Evolutionary conservation across 2,113 vertebrate species (phyloP).

Genomic region (Phrynocephalus versicolor): DNA sequence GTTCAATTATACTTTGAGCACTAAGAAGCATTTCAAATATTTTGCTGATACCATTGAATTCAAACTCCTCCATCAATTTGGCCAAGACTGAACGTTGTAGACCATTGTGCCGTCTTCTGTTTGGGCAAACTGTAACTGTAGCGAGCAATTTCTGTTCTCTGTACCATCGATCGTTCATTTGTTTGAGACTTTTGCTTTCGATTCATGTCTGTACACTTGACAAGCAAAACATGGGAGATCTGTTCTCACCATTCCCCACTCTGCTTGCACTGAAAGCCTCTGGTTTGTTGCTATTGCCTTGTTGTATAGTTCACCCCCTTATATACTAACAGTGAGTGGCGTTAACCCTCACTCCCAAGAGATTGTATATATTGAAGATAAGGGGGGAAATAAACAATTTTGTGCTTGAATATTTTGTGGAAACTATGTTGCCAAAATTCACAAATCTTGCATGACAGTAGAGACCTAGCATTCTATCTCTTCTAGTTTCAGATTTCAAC

Average conservation of each 20-base stretch:
- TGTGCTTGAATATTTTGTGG: conserved; percentile 86
- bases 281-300: conserved; percentile 80
- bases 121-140: conserved; percentile 79
- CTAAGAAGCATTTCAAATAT: conserved; percentile 72
- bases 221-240: conserved; percentile 73
- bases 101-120: conserved; percentile 84
- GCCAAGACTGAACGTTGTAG: conserved; percentile 89
- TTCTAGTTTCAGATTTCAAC: not conserved
- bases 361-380: conserved; percentile 86
- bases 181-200: conserved; percentile 61
- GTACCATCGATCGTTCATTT: conserved; percentile 77
- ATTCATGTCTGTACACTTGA: conserved; percentile 73
- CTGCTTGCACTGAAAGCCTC: conserved; percentile 73
- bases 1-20: conserved; percentile 72
- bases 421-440: conserved; percentile 53
- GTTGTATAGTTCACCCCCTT: conserved; percentile 73
- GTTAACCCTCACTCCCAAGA: conserved; percentile 76
- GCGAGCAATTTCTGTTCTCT: conserved; percentile 92
- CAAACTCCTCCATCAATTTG: conserved; percentile 84
- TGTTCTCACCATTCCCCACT: conserved; percentile 61
- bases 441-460: conserved; percentile 38
- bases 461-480: conserved; percentile 2
- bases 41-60: conserved; percentile 75
- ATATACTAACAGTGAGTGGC: conserved; percentile 80
- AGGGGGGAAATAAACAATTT: conserved; percentile 92